phyloP scores from a whole-genome alignment of 2,888 invertebrate genomes.

The Elegia similella region DNA sequence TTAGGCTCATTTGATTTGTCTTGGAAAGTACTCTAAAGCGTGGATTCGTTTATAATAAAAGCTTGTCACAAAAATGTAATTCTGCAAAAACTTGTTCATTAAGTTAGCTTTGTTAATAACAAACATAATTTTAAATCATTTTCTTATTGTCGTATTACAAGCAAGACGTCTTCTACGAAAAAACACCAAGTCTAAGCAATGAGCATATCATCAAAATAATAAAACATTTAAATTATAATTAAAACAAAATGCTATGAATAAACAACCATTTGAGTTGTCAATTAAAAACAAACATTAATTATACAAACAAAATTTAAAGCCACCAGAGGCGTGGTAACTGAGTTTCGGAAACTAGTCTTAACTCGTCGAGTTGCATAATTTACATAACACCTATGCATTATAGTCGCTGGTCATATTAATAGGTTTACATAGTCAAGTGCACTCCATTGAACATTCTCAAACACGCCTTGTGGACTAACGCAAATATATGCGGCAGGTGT shows the following conservation, averaged over 20 bases:
- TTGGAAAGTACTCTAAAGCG: too few species aligned
- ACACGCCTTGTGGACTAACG: constrained; percentile 50
- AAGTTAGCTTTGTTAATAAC: too few species aligned
- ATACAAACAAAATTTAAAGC: neutral
- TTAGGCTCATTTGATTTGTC: too few species aligned
- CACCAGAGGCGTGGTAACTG: constrained; percentile 5
- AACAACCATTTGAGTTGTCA: neutral
- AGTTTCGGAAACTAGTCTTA: constrained; percentile 18
- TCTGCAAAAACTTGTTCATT: too few species aligned
- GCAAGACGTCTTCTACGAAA: too few species aligned
- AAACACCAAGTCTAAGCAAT: too few species aligned
- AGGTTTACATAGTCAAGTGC: constrained; percentile 73
- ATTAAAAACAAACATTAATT: constrained; percentile 3
- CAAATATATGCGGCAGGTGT: constrained; percentile 80
- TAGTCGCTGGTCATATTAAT: constrained; percentile 63
- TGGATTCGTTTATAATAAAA: too few species aligned
- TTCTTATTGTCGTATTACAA: neutral
- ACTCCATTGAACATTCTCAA: constrained; percentile 67
- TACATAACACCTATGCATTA: constrained; percentile 63
- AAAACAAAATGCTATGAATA: too few species aligned
- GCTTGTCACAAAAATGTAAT: too few species aligned
- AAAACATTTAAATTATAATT: too few species aligned
- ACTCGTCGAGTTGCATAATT: constrained; percentile 32
- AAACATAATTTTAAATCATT: neutral
- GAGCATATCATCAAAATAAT: too few species aligned